Percentiles rank a stretch among this genome's conserved stretches.
Evolutionary conservation across 2,113 vertebrate genomes (phyloP).

Genomic region (Greenwoodochromis staneri): DNA sequence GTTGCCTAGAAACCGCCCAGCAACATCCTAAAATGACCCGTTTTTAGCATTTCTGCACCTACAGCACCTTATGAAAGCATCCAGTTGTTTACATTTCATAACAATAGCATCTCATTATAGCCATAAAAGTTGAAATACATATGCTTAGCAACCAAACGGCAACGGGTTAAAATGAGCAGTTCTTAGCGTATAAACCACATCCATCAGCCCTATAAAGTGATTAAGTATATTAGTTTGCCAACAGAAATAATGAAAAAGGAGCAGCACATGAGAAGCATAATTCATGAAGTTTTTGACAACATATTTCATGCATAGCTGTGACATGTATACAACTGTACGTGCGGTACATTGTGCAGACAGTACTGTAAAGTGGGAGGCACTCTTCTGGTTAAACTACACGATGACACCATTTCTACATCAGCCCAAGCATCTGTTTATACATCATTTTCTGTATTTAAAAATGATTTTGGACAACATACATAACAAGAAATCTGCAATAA

Average conservation of each 20-base stretch:
- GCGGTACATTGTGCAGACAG: neutral
- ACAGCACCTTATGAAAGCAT: neutral
- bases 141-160: neutral
- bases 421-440: neutral
- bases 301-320: neutral
- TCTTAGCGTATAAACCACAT: neutral
- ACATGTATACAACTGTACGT: neutral
- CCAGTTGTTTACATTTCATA: neutral
- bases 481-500: neutral
- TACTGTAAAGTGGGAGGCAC: neutral
- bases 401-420: neutral
- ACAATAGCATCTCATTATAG: neutral
- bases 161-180: neutral
- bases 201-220: neutral
- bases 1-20: neutral
- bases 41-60: neutral
- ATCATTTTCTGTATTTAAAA: neutral
- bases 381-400: neutral
- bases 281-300: neutral
- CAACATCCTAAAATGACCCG: neutral
- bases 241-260: neutral
- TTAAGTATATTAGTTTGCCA: neutral
- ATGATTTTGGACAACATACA: neutral
- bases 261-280: neutral
- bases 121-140: neutral